Percentiles rank a stretch among this genome's conserved stretches.
Evolutionary conservation across 2,113 vertebrate genomes (phyloP).

Genomic region (Chloropsis cyanopogon): DNA sequence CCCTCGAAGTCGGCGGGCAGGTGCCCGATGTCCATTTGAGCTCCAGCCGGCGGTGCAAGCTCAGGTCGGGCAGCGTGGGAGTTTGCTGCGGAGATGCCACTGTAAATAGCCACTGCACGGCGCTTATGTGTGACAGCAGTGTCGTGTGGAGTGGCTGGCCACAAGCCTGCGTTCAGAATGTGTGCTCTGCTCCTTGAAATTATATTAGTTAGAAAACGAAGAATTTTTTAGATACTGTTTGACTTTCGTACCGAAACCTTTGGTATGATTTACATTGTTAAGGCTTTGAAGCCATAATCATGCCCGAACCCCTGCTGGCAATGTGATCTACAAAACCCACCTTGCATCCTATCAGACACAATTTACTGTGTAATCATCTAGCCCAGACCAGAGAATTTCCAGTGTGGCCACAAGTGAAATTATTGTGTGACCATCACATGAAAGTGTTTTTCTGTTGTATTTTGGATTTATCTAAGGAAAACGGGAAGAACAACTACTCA

Average conservation of each 20-base stretch:
- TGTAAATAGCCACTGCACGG: not conserved
- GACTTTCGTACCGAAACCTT: not conserved
- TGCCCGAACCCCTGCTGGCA: not conserved
- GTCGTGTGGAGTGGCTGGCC: not conserved
- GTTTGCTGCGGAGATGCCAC: not conserved
- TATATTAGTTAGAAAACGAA: not conserved
- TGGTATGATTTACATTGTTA: not conserved
- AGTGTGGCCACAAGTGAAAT: not conserved
- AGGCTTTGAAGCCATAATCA: fast-evolving
- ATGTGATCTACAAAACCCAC: not conserved
- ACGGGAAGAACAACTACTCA: not conserved
- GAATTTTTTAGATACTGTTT: not conserved
- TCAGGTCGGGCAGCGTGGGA: not conserved
- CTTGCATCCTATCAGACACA: not conserved
- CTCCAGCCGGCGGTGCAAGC: not conserved
- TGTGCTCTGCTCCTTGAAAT: not conserved
- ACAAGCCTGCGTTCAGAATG: fast-evolving
- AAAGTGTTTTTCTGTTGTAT: not conserved
- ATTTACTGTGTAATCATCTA: not conserved
- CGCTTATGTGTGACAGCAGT: not conserved
- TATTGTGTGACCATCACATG: not conserved
- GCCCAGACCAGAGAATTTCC: not conserved
- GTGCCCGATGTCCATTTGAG: not conserved
- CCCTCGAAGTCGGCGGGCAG: fast-evolving
- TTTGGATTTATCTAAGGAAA: not conserved